These are phyloP conservation scores for Thamnophis sirtalis DNA, from an alignment of 2,113 vertebrate species.

Conservation along the genomic window DNA sequence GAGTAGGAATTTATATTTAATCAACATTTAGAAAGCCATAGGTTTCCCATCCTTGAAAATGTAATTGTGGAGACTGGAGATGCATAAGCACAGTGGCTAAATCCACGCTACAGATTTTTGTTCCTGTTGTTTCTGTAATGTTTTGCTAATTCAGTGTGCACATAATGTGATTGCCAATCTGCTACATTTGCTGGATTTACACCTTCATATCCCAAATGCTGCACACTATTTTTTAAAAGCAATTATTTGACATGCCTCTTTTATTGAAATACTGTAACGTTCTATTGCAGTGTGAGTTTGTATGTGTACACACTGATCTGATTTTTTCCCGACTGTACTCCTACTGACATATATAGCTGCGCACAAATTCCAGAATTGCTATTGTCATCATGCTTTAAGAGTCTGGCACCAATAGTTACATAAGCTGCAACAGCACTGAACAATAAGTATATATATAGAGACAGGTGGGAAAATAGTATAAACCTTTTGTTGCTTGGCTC, in stretches of 20 bases:
- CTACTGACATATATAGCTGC: not conserved
- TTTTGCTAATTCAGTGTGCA: not conserved
- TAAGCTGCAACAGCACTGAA: not conserved
- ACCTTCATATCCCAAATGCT: not conserved
- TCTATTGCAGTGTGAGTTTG: not conserved
- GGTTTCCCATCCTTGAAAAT: not conserved
- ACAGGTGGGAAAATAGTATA: not conserved
- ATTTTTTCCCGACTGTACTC: not conserved
- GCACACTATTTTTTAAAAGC: not conserved
- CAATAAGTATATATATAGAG: not conserved
- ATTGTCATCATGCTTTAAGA: not conserved
- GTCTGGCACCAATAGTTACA: not conserved
- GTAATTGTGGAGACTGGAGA: not conserved
- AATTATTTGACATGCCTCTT: not conserved
- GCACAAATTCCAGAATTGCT: not conserved
- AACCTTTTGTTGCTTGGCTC: not conserved
- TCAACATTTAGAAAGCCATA: not conserved
- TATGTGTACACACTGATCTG: not conserved
- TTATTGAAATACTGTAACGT: not conserved
- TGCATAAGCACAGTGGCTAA: not conserved
- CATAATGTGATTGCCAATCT: not conserved
- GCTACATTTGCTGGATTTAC: not conserved
- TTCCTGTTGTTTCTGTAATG: not conserved
- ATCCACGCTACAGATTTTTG: not conserved
- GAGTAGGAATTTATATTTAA: not conserved